Percentiles rank a stretch among this genome's conserved stretches.
phyloP scores from a whole-genome alignment of 2,113 vertebrate genomes.

The Hiodon tergisus region DNA sequence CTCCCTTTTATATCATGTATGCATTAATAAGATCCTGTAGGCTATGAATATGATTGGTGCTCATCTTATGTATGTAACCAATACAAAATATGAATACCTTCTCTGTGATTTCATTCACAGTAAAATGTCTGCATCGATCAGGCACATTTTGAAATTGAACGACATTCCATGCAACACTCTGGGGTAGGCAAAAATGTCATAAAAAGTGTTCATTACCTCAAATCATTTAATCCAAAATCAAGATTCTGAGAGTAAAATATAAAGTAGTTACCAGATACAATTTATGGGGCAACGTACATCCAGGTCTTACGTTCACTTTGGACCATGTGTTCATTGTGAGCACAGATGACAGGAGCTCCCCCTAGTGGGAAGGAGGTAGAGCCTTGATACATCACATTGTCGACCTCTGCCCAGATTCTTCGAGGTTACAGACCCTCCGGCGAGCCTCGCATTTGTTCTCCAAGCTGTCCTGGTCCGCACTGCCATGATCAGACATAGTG shows the following conservation, averaged over 20 bases:
- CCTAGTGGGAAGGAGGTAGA: neutral
- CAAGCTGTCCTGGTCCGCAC: conserved; percentile 45
- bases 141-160: too few species aligned
- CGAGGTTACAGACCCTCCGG: conserved; percentile 65
- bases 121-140: too few species aligned
- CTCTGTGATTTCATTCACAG: too few species aligned
- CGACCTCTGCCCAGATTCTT: conserved; percentile 52
- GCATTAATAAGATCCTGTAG: too few species aligned
- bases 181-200: too few species aligned
- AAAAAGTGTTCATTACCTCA: too few species aligned
- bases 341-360: too few species aligned
- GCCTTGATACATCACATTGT: neutral
- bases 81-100: too few species aligned
- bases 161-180: too few species aligned
- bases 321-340: neutral
- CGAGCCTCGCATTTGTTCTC: conserved; percentile 63
- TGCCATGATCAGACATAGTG: conserved; percentile 39
- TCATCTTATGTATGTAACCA: too few species aligned
- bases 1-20: too few species aligned
- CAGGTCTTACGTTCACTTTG: neutral
- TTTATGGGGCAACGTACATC: neutral
- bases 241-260: neutral
- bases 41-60: too few species aligned
- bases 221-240: neutral
- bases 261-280: neutral